Percentiles rank a stretch among this genome's conserved stretches.
Evolutionary conservation across 2,797 vertebrate genomes (phyloP).

Genomic region (Danionella dracula): DNA sequence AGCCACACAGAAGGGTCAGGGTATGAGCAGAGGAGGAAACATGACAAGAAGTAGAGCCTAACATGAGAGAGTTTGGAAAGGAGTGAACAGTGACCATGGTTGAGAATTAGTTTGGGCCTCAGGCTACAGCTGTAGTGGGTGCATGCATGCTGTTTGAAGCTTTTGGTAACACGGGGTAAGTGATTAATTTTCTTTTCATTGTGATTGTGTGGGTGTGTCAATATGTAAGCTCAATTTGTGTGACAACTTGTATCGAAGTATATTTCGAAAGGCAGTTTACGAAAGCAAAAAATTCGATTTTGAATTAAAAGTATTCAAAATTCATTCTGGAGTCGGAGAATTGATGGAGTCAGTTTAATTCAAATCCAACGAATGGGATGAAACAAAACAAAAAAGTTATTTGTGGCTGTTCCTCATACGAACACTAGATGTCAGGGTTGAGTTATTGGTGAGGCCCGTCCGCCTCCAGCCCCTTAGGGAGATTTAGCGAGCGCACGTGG

Average conservation of each 20-base stretch:
- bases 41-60: conserved; percentile 9
- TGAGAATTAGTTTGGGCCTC: neutral
- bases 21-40: conserved; percentile 31
- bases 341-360: no score
- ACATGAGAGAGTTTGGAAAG: conserved; percentile 17
- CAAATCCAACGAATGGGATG: no score
- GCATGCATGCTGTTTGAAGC: neutral
- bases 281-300: no score
- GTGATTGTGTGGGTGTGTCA: no score
- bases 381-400: no score
- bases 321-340: no score
- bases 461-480: conserved; percentile 59
- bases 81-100: conserved; percentile 18
- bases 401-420: conserved; percentile 48
- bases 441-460: conserved; percentile 57
- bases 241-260: no score
- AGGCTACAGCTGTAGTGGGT: neutral
- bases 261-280: no score
- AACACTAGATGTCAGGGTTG: conserved; percentile 89
- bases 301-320: no score
- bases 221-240: no score
- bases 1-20: conserved; percentile 40
- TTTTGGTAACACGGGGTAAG: conserved; percentile 17
- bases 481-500: conserved; percentile 68
- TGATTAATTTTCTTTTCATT: neutral